Percentiles rank a stretch among this genome's conserved stretches.
These are phyloP conservation scores for Frankliniella fusca DNA, from an alignment of 2,888 invertebrate genomes.

Conservation along the genomic window DNA sequence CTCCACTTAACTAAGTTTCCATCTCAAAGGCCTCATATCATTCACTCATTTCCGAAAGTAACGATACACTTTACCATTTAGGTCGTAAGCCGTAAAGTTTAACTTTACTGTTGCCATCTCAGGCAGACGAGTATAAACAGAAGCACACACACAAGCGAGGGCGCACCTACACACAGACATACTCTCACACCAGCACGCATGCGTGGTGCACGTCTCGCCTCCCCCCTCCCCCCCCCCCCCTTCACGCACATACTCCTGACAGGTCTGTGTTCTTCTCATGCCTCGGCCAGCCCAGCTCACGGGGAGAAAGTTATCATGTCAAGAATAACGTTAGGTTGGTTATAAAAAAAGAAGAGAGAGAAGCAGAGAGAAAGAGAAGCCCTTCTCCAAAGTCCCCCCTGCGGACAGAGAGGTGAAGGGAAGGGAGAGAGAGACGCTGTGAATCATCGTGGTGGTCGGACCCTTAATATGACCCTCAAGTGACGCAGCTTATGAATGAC, in stretches of 20 bases:
- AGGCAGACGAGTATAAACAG: background rate
- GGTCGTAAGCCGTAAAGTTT: too few relatives aligned
- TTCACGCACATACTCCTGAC: background rate
- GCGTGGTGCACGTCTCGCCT: background rate
- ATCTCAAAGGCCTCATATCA: too few relatives aligned
- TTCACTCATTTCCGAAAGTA: too few relatives aligned
- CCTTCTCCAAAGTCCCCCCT: too few relatives aligned
- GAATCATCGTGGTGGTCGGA: background rate
- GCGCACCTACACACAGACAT: too few relatives aligned
- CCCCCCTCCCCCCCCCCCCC: too few relatives aligned
- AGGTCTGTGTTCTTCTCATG: background rate
- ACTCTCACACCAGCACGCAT: background rate
- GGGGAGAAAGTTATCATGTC: constrained; percentile 21
- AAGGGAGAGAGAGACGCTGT: background rate
- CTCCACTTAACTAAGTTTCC: too few relatives aligned
- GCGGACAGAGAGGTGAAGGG: background rate
- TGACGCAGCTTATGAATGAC: constrained; percentile 1
- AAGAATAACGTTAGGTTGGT: background rate
- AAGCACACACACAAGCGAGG: too few relatives aligned
- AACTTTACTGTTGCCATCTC: background rate
- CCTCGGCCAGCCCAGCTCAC: background rate
- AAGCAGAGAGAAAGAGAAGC: background rate
- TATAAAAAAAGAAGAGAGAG: background rate
- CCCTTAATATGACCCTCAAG: background rate
- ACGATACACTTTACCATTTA: too few relatives aligned